These are phyloP conservation scores for Zoanthus sociatus DNA, from an alignment of 92 coral and sea anemone genomes.

Conservation along the genomic window DNA sequence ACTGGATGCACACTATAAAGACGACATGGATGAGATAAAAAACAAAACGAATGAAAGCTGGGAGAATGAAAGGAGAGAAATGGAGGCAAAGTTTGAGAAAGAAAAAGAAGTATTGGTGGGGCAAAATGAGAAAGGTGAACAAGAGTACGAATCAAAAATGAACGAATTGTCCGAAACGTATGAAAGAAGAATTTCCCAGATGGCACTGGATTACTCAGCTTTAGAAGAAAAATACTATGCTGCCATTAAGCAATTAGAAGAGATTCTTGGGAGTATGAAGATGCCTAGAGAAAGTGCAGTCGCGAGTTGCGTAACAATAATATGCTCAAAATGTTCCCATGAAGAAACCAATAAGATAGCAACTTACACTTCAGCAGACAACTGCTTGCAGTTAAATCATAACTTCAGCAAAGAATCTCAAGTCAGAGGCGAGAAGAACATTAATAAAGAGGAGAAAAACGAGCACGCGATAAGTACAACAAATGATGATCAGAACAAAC, in stretches of 20 bases:
- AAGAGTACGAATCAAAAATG: constrained; percentile 60
- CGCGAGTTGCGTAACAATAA: neutral
- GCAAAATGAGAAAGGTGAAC: constrained; percentile 35
- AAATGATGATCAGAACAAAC: neutral
- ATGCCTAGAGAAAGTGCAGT: constrained; percentile 55
- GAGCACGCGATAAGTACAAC: neutral
- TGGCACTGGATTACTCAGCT: constrained; percentile 64
- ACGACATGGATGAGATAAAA: constrained; percentile 50
- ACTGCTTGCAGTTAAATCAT: neutral
- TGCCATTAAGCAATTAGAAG: constrained; percentile 59
- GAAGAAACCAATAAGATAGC: neutral
- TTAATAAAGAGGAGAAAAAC: neutral
- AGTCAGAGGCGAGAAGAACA: neutral
- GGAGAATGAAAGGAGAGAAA: constrained; percentile 60
- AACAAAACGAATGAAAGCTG: constrained; percentile 52
- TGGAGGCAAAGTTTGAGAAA: constrained; percentile 25
- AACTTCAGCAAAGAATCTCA: neutral
- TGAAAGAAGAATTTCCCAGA: constrained; percentile 59
- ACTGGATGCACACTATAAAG: constrained; percentile 52
- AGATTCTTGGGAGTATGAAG: constrained; percentile 50
- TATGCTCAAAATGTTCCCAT: neutral
- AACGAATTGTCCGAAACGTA: constrained; percentile 56
- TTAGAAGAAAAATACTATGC: constrained; percentile 59
- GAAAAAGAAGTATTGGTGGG: constrained; percentile 30
- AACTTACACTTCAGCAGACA: neutral